Evolutionary conservation across 2,888 invertebrate species (phyloP).

Genomic region (Melolontha melolontha): DNA sequence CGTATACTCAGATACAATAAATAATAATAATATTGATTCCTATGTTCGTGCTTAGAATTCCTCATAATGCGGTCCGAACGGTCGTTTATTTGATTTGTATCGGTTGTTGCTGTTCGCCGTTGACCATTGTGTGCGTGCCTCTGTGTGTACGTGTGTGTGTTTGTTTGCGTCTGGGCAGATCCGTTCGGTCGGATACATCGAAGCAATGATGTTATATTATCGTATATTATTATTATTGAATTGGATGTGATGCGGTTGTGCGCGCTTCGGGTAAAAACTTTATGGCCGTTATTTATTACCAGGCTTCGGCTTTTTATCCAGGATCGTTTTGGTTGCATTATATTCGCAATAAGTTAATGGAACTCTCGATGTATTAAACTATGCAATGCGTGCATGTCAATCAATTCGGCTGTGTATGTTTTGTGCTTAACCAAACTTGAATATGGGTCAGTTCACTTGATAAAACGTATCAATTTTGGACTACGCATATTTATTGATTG

Average conservation of each 20-base stretch:
- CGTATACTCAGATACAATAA: constrained; percentile 62
- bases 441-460: too few relatives aligned
- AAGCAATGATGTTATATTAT: constrained; percentile 60
- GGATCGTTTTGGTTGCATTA: too few relatives aligned
- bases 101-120: constrained; percentile 53
- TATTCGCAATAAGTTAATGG: too few relatives aligned
- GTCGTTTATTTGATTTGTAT: constrained; percentile 62
- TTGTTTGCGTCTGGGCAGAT: too few relatives aligned
- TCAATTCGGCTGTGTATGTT: too few relatives aligned
- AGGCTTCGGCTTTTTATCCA: constrained; percentile 32
- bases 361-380: too few relatives aligned
- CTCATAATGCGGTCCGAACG: constrained; percentile 52
- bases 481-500: too few relatives aligned
- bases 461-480: too few relatives aligned
- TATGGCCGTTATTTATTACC: constrained; percentile 47
- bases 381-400: too few relatives aligned
- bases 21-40: constrained; percentile 58
- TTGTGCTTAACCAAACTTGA: too few relatives aligned
- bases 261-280: constrained; percentile 45
- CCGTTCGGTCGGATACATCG: too few relatives aligned
- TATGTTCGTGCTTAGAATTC: constrained; percentile 54
- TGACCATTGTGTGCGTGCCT: constrained; percentile 58
- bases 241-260: constrained; percentile 51
- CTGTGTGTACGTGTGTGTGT: constrained; percentile 45
- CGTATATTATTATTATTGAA: constrained; percentile 55